Evolutionary conservation across 1,140 invertebrate genomes (phyloP).

Genomic region (Geopemphigus sp.): DNA sequence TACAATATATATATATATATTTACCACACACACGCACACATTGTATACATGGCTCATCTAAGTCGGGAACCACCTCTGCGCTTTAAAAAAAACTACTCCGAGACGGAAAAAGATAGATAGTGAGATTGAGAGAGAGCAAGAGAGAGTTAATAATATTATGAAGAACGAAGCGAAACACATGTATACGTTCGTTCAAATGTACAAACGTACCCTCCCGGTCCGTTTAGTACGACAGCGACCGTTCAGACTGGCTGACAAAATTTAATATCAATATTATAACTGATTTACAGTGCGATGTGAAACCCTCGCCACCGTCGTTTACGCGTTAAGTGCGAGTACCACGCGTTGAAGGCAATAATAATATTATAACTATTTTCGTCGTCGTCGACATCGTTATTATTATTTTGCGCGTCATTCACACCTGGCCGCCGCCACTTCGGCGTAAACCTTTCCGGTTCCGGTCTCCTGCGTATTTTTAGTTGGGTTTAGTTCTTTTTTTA

Average conservation of each 20-base stretch:
- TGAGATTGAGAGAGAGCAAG: slow-evolving; percentile 40
- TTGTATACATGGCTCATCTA: slow-evolving; percentile 48
- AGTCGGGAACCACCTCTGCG: slow-evolving; percentile 53
- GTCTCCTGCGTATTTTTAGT: not conserved
- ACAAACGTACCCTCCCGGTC: slow-evolving; percentile 19
- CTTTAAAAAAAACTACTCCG: slow-evolving; percentile 1
- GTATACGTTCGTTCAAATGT: slow-evolving; percentile 12
- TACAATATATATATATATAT: not conserved
- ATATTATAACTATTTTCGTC: not conserved
- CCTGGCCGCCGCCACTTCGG: not conserved
- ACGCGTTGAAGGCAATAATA: not conserved
- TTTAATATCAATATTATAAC: not conserved
- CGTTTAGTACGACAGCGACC: slow-evolving; percentile 21
- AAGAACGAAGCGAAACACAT: not conserved
- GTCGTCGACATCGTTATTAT: not conserved
- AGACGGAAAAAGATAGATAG: slow-evolving; percentile 27
- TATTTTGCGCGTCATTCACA: not conserved
- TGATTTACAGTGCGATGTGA: slow-evolving; percentile 2
- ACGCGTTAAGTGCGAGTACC: not conserved
- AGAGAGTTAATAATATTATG: not conserved
- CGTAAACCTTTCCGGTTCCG: not conserved
- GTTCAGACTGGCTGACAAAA: not conserved
- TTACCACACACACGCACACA: not conserved
- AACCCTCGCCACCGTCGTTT: not conserved
- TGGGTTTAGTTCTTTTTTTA: not conserved